phyloP scores from a whole-genome alignment of 2,113 vertebrate species.

The Eclectus roratus region DNA sequence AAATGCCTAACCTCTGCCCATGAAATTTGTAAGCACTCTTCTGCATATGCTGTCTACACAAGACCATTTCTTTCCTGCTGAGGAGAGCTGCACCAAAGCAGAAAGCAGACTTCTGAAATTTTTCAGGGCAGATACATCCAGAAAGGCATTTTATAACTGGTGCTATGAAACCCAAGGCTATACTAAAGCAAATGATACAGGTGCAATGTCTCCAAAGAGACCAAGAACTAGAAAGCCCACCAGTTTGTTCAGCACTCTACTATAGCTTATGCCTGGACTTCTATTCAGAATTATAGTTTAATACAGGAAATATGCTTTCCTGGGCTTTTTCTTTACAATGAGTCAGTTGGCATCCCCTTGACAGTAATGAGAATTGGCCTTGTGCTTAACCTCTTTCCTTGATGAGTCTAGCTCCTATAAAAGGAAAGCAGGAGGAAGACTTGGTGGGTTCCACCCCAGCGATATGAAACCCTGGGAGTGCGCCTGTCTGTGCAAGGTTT shows the following conservation, averaged over 20 bases:
- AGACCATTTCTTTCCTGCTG: background rate
- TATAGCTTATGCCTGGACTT: background rate
- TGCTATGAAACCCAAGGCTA: background rate
- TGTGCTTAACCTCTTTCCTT: background rate
- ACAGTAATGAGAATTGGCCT: background rate
- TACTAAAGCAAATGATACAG: background rate
- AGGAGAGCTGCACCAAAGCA: background rate
- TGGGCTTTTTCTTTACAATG: background rate
- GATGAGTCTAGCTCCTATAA: background rate
- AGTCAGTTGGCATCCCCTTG: background rate
- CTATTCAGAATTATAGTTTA: background rate
- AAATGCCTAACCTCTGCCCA: background rate
- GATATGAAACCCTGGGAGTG: background rate
- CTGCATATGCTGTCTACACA: background rate
- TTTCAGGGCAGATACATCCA: background rate
- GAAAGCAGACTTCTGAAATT: background rate
- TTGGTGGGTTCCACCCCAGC: background rate
- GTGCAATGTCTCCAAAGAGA: background rate
- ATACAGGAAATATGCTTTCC: background rate
- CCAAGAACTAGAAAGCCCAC: background rate
- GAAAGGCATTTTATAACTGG: background rate
- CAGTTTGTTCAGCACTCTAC: background rate
- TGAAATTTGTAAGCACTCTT: background rate
- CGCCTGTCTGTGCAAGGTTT: background rate
- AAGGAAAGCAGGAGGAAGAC: background rate